Base-by-base conservation (phyloP, 2,113 vertebrate genomes). In the Catharus minimus region DNA sequence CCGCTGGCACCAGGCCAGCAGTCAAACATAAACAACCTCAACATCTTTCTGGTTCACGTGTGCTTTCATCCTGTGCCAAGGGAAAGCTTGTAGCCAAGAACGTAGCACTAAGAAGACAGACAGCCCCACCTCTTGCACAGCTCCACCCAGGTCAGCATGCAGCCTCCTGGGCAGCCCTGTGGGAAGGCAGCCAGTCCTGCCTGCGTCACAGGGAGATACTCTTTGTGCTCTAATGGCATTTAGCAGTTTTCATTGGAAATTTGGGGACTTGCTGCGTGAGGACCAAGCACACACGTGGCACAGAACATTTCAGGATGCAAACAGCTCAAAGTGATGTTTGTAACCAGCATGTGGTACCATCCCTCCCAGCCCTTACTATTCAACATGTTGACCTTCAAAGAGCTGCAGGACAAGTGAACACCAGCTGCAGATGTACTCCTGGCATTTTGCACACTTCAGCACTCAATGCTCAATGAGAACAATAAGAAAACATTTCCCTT, bases 1-100 rank as follows among this genome's bases (percentile, higher is more conserved):
- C 20, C 22, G 13, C 71, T 89, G 93, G 92, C 72, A 0, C 73
- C 43, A 28, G 41, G 67, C 89, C 92, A 87, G 75, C 58, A 67
- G 55, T 32, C 62, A 46, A 92, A 90, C 57, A 62, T 61, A 95
- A 96, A 96, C 83, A 92, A 88, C 75, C 74, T 50, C 74, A 46
- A 52, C 87, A 68, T 76, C 69, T 69, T 68, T 67, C 68, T 79
- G 50, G 13, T 76, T 62, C 80, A 95, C 11, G 2, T 69, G 82
- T 57, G 64, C 26, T 65, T 53, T 39, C 11, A 50, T 19, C 53
- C 72, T 7, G 20, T 39, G 69, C 67, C 61, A 83, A n/a, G 39
- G 20, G 61, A 88, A 39, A 36, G 33, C 61, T 41, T 61, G 43
- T 69, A 91, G 75, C 32, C 27, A 56, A 65, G 92, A 67, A 6